Percentiles rank a stretch among this genome's conserved stretches.
Conservation (phyloP, 2,888 invertebrate species). For the Microplitis manilae region DNA sequence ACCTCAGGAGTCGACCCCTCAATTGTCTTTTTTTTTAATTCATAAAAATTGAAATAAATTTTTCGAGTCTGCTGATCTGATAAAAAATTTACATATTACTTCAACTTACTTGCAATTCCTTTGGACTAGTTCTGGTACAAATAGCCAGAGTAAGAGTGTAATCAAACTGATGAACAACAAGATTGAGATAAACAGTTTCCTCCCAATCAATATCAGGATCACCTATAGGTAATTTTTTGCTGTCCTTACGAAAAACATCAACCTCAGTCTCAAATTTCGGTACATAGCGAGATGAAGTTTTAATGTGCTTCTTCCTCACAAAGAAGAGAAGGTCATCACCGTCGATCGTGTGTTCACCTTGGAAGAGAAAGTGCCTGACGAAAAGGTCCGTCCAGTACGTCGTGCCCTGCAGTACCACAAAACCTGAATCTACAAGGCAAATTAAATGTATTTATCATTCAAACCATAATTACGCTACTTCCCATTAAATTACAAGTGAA, state of each 20-base stretch:
- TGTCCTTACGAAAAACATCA: constrained; percentile 97
- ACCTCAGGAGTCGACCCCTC: too few species aligned
- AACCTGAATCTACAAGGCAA: constrained; percentile 83
- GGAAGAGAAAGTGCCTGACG: constrained; percentile 93
- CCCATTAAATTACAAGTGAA: not conserved
- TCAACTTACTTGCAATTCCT: constrained; percentile 90
- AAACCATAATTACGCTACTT: not conserved
- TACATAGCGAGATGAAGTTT: constrained; percentile 88
- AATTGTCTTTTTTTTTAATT: too few species aligned
- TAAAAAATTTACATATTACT: too few species aligned
- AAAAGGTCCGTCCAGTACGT: constrained; percentile 97
- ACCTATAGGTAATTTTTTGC: constrained; percentile 95
- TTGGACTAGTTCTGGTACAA: constrained; percentile 97
- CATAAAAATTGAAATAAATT: not conserved
- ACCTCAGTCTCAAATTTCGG: constrained; percentile 96
- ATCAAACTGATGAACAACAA: constrained; percentile 98
- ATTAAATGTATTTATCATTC: not conserved
- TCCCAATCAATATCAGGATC: constrained; percentile 99
- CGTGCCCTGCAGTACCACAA: constrained; percentile 92
- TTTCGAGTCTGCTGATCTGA: not conserved
- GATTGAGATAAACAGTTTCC: constrained; percentile 98
- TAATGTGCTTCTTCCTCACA: constrained; percentile 92
- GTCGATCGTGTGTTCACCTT: constrained; percentile 90
- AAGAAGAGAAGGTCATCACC: constrained; percentile 96
- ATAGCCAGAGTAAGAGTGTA: constrained; percentile 98